Base-by-base conservation (phyloP, 2,797 vertebrate genomes). In the Astyanax mexicanus region DNA sequence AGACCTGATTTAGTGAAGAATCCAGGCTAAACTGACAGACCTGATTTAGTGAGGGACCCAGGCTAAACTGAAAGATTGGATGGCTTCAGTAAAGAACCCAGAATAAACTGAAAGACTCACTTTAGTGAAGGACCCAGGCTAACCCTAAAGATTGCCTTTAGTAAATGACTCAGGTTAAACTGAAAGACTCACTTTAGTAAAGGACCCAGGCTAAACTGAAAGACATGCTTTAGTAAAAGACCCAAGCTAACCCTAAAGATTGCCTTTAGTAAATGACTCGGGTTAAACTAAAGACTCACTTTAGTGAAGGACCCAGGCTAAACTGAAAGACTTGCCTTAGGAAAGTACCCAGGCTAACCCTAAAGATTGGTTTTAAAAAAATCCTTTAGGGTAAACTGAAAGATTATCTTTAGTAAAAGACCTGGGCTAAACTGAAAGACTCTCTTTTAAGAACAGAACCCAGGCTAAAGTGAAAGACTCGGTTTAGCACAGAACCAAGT, bases 331-430 rank as follows among this genome's bases (percentile, higher is more conserved):
- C 40, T 49, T 35, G 23, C 40, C 40, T 51, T 35, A 55, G 52
- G n/a, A n/a, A n/a, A n/a, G n/a, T n/a, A 32, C 29, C 29, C 29
- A 32, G 5, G 29, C 29, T 32, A 32, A 32, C 2, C 29, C 32
- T 29, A 2, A 32, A 32, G 5, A 32, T 5, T 2, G 5, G 2
- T 5, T 32, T 32, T 2, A 32, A 19, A 2, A 2, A 55, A 75
- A 67, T 57, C 75, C 7, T n/a, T 17, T 45, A 75, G 54, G 62
- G 68, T 27, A 42, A 42, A 67, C 37, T 25, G 60, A 52, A 51
- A 52, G 27, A 37, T 38, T 49, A 32, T 23, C 29, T 40, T 49
- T 35, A 55, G 60, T 47, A 15, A 54, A 77, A 70, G 62, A 77
- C 6, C n/a, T n/a, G n/a, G n/a, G n/a, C n/a, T n/a, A 2, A 32